A percentile compares a stretch with the other conserved stretches of the same genome.
Conservation (phyloP, 2,888 invertebrate species). For the Pasiphila rectangulata region DNA sequence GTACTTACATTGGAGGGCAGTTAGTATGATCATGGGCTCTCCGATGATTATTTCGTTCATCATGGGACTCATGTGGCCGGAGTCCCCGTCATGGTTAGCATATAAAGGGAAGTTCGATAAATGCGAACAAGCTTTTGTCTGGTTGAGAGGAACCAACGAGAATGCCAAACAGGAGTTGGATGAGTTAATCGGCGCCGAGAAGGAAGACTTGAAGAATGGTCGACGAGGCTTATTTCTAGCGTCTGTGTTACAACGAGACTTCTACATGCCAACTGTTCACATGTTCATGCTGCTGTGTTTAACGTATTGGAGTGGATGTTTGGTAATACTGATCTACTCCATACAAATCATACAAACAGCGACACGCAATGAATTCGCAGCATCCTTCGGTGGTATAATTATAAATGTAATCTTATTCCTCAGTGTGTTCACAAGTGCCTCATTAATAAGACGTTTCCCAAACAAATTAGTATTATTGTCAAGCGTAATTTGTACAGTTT, state of each 20-base stretch:
- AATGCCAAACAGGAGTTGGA: conserved; percentile 28
- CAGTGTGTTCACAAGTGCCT: not conserved
- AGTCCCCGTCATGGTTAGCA: conserved; percentile 38
- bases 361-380: conserved; percentile 12
- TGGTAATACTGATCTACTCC: conserved; percentile 16
- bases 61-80: conserved; percentile 31
- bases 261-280: conserved; percentile 19
- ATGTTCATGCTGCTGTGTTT: conserved; percentile 14
- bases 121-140: conserved; percentile 29
- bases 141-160: conserved; percentile 29
- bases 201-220: conserved; percentile 5
- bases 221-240: not conserved
- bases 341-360: conserved; percentile 15
- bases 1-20: conserved; percentile 34
- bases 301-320: conserved; percentile 16
- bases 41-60: conserved; percentile 21
- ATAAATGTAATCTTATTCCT: conserved; percentile 6
- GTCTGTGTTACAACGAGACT: conserved; percentile 15
- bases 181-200: conserved; percentile 26
- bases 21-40: conserved; percentile 26
- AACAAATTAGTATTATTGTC: conserved; percentile 15
- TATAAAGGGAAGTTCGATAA: conserved; percentile 32
- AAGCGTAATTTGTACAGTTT: conserved; percentile 2
- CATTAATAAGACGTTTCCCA: conserved; percentile 7
- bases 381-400: conserved; percentile 7